These are phyloP conservation scores for Ornithoptera alexandrae DNA, from an alignment of 2,888 invertebrate genomes.

Conservation along the genomic window DNA sequence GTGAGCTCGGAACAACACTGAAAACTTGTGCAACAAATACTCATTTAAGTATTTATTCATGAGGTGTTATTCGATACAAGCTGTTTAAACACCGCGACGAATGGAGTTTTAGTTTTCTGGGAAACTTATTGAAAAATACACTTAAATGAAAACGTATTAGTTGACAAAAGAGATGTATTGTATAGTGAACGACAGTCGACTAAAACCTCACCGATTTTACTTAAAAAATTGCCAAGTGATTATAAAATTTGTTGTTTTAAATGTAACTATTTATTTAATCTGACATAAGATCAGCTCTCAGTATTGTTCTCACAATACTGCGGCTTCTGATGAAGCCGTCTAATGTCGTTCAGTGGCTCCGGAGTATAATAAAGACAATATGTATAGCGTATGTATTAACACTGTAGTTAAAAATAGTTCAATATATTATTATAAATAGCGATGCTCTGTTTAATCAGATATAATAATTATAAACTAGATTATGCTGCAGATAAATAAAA, in stretches of 20 bases:
- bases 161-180: not conserved
- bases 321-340: conserved; percentile 18
- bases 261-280: conserved; percentile 8
- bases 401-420: conserved; percentile 6
- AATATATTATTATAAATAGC: not conserved
- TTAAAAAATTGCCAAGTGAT: conserved; percentile 3
- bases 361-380: conserved; percentile 22
- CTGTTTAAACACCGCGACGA: conserved; percentile 64
- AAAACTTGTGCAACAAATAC: conserved; percentile 40
- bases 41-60: conserved; percentile 57
- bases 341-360: conserved; percentile 23
- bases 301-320: conserved; percentile 16
- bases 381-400: conserved; percentile 4
- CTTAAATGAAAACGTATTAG: conserved; percentile 10
- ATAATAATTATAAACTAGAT: too few species aligned
- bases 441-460: too few species aligned
- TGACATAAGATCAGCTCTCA: not conserved
- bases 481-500: too few species aligned
- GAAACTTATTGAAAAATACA: conserved; percentile 36
- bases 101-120: conserved; percentile 43
- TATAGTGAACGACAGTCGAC: not conserved
- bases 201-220: conserved; percentile 1
- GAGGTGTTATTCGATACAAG: conserved; percentile 51
- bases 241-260: not conserved
- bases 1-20: conserved; percentile 51